Base-by-base conservation (phyloP, 2,797 vertebrate genomes). In the Oceanodroma leucorhoa region DNA sequence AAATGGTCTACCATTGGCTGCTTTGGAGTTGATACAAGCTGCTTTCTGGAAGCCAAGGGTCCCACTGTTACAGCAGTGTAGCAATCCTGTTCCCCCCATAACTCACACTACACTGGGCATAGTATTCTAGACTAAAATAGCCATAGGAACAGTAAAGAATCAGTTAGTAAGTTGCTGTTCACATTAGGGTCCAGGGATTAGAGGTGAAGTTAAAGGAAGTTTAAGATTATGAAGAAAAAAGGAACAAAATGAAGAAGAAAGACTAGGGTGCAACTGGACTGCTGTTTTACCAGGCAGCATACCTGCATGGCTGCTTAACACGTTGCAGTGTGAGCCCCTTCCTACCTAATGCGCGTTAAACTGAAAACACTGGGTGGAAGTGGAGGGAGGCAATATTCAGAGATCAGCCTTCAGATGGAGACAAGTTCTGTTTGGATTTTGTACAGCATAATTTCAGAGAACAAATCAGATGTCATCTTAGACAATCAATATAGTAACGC, bases 61-160 rank as follows among this genome's bases (percentile, higher is more conserved):
- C 12, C 20, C 22, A 40, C 26, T 69, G 20, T 72, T 77, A 66
- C 9, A 89, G 9, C 1, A 1, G 30, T 62, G 27, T 29, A 86
- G 17, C 34, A 72, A 32, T 15, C 23, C 41, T 48, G 3, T 24
- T 75, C 15, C 14, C 7, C 27, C 21, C 48, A 48, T 36, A 77
- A 45, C 26, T 83, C 21, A 20, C 1, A 0, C 17, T 67, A 30
- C 5, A 6, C 11, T 36, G 27, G 24, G 3, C 0, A 1, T 72
- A 23, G 6, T 8, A 75, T 91, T 83, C 50, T 41, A 38, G 29
- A 36, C 4, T 67, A 18, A 92, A 88, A 53, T 14, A 88, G 6
- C 26, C 40, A 17, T 4, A 43, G 54, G 14, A 87, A 62, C 21
- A 43, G 16, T 21, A 5, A 84, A 85, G 60, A 82, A 43, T 69